These are phyloP conservation scores for Xanthostigma xanthostigma DNA, from an alignment of 2,888 invertebrate genomes.

Conservation along the genomic window DNA sequence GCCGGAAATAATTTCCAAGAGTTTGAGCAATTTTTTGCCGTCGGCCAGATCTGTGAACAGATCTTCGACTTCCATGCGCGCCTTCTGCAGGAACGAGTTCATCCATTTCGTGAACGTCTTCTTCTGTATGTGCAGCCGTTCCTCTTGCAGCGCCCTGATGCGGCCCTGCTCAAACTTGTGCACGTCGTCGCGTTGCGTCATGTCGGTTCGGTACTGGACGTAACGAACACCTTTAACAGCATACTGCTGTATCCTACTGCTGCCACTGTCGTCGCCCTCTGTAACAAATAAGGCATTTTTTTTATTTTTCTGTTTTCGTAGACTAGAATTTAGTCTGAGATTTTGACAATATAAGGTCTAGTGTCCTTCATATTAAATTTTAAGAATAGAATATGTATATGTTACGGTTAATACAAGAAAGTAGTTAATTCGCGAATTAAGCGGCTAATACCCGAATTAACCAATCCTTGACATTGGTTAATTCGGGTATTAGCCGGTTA, in stretches of 20 bases:
- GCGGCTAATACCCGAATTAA: too few species aligned
- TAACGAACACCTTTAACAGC: constrained; percentile 12
- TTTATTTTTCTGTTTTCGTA: too few species aligned
- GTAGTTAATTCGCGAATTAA: too few species aligned
- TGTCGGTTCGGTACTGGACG: constrained; percentile 56
- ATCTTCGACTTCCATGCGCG: constrained; percentile 95
- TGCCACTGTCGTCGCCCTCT: constrained; percentile 7
- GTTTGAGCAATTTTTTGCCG: constrained; percentile 79
- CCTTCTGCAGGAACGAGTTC: constrained; percentile 92
- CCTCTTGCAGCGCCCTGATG: constrained; percentile 92
- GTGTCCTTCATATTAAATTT: too few species aligned
- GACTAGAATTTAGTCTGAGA: too few species aligned
- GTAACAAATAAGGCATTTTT: too few species aligned
- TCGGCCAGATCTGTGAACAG: constrained; percentile 92
- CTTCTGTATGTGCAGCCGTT: constrained; percentile 95
- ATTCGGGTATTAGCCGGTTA: too few species aligned
- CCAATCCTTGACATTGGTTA: too few species aligned
- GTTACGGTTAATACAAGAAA: too few species aligned
- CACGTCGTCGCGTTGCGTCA: constrained; percentile 84
- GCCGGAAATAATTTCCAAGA: constrained; percentile 96
- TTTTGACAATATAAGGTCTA: too few species aligned
- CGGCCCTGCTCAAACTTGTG: constrained; percentile 93
- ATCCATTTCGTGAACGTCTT: constrained; percentile 99
- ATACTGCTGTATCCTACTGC: constrained; percentile 17
- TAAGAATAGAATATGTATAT: too few species aligned